These are phyloP conservation scores for Limnephilus marmoratus DNA, from an alignment of 2,888 invertebrate genomes.

Conservation along the genomic window DNA sequence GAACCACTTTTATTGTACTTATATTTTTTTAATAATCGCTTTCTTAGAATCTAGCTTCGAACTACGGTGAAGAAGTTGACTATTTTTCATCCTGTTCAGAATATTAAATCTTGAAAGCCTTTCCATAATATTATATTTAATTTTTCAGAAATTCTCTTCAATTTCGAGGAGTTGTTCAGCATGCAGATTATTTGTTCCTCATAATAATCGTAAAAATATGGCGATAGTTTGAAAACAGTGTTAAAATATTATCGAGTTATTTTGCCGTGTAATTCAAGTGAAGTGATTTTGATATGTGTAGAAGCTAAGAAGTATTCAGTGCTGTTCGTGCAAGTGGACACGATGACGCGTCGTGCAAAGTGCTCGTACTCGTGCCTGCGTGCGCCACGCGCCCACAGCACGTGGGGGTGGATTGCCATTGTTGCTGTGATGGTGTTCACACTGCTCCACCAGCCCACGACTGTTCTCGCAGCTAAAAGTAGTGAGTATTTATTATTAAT, in stretches of 20 bases:
- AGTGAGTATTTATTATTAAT: conserved; percentile 45
- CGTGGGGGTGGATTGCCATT: conserved; percentile 19
- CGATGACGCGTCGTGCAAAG: conserved; percentile 40
- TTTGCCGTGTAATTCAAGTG: background rate
- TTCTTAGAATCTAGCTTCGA: background rate
- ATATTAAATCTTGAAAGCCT: background rate
- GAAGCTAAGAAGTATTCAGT: conserved; percentile 4
- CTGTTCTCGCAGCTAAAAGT: conserved; percentile 52
- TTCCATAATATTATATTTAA: background rate
- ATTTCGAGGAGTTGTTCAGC: background rate
- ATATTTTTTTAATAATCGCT: background rate
- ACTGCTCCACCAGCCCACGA: conserved; percentile 46
- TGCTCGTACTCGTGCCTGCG: conserved; percentile 41
- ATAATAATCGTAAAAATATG: background rate
- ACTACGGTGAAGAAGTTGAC: background rate
- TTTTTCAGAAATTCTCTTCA: background rate
- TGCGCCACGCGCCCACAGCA: conserved; percentile 19
- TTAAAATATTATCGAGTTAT: background rate
- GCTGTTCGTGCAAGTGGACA: conserved; percentile 35
- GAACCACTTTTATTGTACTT: background rate
- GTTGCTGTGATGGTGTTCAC: conserved; percentile 31
- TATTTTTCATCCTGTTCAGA: background rate
- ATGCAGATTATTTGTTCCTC: background rate
- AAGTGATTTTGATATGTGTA: background rate
- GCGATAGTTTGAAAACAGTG: background rate